phyloP scores from a whole-genome alignment of 2,888 invertebrate genomes.

The Drosophila peninsularis region DNA sequence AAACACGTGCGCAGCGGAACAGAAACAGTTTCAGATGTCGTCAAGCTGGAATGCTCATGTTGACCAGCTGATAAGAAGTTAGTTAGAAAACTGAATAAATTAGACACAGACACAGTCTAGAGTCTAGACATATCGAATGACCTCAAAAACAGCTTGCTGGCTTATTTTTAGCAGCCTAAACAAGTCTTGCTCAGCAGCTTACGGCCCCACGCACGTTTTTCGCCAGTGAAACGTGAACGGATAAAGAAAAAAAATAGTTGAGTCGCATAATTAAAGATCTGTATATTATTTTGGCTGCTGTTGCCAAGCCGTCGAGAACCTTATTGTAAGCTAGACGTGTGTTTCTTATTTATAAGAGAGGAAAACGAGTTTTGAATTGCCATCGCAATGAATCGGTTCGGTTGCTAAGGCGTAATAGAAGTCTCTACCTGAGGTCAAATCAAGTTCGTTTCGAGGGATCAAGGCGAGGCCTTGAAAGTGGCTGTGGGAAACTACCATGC shows the following conservation, averaged over 20 bases:
- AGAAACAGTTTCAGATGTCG: constrained; percentile 26
- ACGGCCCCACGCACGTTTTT: constrained; percentile 31
- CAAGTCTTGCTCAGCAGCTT: background rate
- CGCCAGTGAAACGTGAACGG: constrained; percentile 41
- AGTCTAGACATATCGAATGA: background rate
- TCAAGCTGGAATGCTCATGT: constrained; percentile 7
- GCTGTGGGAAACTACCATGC: constrained; percentile 38
- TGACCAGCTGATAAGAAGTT: constrained; percentile 28
- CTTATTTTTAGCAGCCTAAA: constrained; percentile 11
- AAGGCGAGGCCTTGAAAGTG: constrained; percentile 32
- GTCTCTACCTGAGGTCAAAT: constrained; percentile 63
- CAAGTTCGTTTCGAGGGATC: constrained; percentile 54
- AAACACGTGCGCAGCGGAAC: constrained; percentile 55
- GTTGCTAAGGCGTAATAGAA: constrained; percentile 65
- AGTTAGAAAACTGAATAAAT: constrained; percentile 5
- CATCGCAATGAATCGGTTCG: constrained; percentile 24
- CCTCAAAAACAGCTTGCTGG: constrained; percentile 25
- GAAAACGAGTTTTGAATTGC: constrained; percentile 68
- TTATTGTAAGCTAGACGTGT: constrained; percentile 25
- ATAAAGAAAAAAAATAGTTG: constrained; percentile 7
- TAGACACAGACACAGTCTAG: background rate
- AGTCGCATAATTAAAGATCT: constrained; percentile 38
- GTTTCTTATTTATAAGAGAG: constrained; percentile 33
- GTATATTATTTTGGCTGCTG: constrained; percentile 36
- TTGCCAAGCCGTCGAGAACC: constrained; percentile 52